These are phyloP conservation scores for Artibeus jamaicensis DNA, from an alignment of 2,797 vertebrate genomes.

Conservation along the genomic window DNA sequence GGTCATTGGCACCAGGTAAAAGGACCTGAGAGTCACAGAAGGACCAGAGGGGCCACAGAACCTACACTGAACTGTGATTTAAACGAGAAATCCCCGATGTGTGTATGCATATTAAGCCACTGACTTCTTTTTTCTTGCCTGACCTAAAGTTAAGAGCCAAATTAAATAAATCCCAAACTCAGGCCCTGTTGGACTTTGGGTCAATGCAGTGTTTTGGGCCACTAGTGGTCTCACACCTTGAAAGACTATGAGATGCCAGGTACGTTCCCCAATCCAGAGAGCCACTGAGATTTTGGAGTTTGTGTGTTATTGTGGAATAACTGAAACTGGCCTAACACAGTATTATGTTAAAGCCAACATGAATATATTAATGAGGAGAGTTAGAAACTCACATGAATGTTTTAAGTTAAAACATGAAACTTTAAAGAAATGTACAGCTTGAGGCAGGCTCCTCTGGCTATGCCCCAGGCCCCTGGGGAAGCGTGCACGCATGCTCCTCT, in stretches of 20 bases:
- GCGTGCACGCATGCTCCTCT: background rate
- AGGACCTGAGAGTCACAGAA: background rate
- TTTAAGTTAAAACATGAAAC: conserved; percentile 66
- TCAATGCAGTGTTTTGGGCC: background rate
- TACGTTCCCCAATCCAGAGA: background rate
- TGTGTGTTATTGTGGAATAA: background rate
- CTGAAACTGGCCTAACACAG: background rate
- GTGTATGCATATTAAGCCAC: background rate
- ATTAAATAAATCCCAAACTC: background rate
- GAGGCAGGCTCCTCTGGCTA: conserved; percentile 17
- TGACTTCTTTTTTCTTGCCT: background rate
- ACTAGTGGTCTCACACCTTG: fast-evolving
- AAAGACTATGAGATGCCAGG: background rate
- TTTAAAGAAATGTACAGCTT: conserved; percentile 51
- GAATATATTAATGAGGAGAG: conserved; percentile 64
- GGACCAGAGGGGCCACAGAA: background rate
- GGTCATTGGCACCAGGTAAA: background rate
- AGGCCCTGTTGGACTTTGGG: background rate
- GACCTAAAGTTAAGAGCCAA: background rate
- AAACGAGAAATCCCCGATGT: background rate
- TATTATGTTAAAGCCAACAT: conserved; percentile 34
- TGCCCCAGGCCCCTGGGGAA: background rate
- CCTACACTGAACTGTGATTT: background rate
- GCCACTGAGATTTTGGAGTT: background rate
- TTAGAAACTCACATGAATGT: conserved; percentile 65